Conservation (phyloP, 2,113 vertebrate genomes). For the Hyperopisus bebe region DNA sequence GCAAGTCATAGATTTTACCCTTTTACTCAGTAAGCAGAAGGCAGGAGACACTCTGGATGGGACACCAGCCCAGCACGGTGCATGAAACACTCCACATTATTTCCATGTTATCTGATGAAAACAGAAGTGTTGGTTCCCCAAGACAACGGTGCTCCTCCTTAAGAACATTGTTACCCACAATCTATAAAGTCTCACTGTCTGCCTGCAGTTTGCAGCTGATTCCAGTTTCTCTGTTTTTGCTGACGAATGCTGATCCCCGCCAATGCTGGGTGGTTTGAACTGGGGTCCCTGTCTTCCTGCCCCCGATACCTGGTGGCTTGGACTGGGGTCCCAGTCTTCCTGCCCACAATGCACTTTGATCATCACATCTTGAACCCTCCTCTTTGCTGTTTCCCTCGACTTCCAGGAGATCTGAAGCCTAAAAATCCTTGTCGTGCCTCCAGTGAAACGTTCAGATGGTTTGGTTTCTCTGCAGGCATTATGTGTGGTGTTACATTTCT, state of each 20-base stretch:
- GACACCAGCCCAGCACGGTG: neutral
- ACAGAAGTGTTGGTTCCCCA: neutral
- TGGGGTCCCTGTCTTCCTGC: too few species aligned
- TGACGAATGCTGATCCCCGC: neutral
- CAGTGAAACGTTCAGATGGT: neutral
- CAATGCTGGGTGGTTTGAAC: too few species aligned
- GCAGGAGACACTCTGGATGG: neutral
- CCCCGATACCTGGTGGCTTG: too few species aligned
- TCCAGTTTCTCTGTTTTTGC: neutral
- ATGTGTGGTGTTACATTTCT: slow-evolving; percentile 27
- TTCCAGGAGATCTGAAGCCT: neutral
- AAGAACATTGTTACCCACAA: neutral
- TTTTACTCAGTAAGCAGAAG: neutral
- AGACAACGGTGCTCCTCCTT: neutral
- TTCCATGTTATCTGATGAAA: neutral
- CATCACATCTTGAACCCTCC: neutral
- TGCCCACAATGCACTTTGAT: neutral
- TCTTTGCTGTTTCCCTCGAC: neutral
- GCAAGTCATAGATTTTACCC: neutral
- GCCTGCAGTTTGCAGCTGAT: neutral
- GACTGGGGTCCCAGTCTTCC: neutral
- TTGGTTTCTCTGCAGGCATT: neutral
- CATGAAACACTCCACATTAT: neutral
- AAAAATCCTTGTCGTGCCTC: neutral
- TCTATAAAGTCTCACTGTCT: neutral